Evolutionary conservation across 2,888 invertebrate species (phyloP), one percentile per base, ranked within the genome.

Genomic region (Apodemia duryi): DNA sequence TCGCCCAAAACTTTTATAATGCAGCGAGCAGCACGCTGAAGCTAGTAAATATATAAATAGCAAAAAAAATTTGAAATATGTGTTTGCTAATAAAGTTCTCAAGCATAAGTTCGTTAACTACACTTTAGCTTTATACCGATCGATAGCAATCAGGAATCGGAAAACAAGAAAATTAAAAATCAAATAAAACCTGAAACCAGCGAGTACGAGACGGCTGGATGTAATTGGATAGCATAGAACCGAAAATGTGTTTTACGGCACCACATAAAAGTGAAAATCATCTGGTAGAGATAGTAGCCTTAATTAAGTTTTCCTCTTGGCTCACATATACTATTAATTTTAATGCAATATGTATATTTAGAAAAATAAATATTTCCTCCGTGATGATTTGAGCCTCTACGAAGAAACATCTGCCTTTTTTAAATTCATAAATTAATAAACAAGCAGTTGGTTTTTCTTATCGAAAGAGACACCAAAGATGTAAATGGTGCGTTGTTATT

Each of bases 161-260:
- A 13, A 32, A 57, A 57, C 57, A 57, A 57, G 32, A 57, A 57
- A 57, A 57, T 57, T 57, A 57, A 57, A 57, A 57, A 29, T 11
- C 29, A 32, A 32, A 10, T 32, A 49, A 49, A 49, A 5, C 46
- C 57, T 32, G 32, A 2, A 57, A 57, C 57, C 6, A 13, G 57
- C 29, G 57, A 1, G 32, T 13, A 57, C 29, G 57, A 57, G 11
- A 57, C 57, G 32, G 57, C 57, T 57, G 11, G 57, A 29, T 57
- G 32, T 57, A 32, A 57, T 57, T 57, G 57, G 32, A 57, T 32
- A 28, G 57, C 57, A 57, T 57, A 32, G 29, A 57, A 57, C 57
- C 57, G 57, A 57, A 57, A 57, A 57, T 57, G 57, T 57, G 57
- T 32, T 29, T 32, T 57, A 11, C 57, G 57, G 29, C 57, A 57